Base-by-base conservation (phyloP, 1,140 invertebrate species). In the Agraylea sexmaculata region DNA sequence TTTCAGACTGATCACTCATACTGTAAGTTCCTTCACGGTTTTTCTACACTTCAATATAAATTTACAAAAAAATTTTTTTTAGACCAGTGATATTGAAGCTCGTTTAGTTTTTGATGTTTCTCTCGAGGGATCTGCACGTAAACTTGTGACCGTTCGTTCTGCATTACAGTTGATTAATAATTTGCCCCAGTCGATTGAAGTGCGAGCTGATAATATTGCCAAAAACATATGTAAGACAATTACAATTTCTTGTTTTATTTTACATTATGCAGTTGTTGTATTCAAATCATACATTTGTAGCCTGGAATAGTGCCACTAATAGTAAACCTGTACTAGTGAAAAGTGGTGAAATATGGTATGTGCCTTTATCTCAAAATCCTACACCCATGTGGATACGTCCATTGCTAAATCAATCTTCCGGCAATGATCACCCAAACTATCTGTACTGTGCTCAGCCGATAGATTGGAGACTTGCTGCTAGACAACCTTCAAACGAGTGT, bases 91-190 rank as follows among this genome's bases (percentile, higher is more conserved):
- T 0, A 47, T 51, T 1, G 74, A 75, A 49, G 78, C 80, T 0
- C 69, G 87, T 45, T 67, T 93, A 13, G 85, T 93, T 6, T 82
- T 93, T 56, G 83, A 86, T 50, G 85, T 98, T 1, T 78, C 80
- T 2, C 65, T 96, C 38, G 88, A 93, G 60, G 90, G 90, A 1
- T 91, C 86, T 22, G 92, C 93, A 1, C 75, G 86, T 43, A 97
- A 97, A 64, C 65, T 96, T 39, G 84, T 98, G n/a, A 89, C 86
- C n/a, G 79, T 98, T 3, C 73, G 90, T 39, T 96, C 92, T 16
- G 87, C 90, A 22, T 64, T 97, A 29, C 73, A 78, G 38, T 62
- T 96, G 2, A 61, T 73, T 4, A 98, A 98, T 66, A 70, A 73
- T 50, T 57, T 90, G 42, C 71, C 74, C 33, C 74, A 83, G 41